These are phyloP conservation scores for Drosophila setosimentum DNA, from an alignment of 2,888 invertebrate genomes.

Conservation along the genomic window DNA sequence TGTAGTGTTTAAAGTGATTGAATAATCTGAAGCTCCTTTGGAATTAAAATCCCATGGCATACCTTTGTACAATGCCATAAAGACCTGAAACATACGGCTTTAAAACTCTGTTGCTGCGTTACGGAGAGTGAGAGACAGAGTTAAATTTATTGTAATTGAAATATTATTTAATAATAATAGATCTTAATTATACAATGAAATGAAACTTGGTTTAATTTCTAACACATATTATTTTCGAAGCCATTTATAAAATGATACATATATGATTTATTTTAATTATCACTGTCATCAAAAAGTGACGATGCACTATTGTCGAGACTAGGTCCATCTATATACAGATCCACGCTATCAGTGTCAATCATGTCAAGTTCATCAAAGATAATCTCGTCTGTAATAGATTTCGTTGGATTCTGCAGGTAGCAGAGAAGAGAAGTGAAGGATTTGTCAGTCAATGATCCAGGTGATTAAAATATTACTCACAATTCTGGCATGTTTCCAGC, in stretches of 20 bases:
- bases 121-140: accelerated
- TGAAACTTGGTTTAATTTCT: not conserved
- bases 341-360: conserved; percentile 64
- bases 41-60: not conserved
- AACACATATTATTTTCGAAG: not conserved
- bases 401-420: conserved; percentile 50
- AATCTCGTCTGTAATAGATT: conserved; percentile 51
- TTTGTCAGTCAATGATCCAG: not conserved
- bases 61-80: not conserved
- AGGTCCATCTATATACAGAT: conserved; percentile 66
- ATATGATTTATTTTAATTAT: not conserved
- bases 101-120: not conserved
- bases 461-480: conserved; percentile 45
- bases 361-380: conserved; percentile 66
- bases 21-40: not conserved
- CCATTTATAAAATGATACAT: not conserved
- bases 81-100: not conserved
- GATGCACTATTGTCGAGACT: not conserved
- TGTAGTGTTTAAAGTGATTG: not conserved
- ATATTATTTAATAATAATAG: not conserved
- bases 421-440: not conserved
- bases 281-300: conserved; percentile 3
- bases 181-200: not conserved
- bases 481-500: conserved; percentile 79
- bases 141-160: not conserved